phyloP scores from a whole-genome alignment of 2,888 invertebrate genomes.

The Exocentrus adspersus region DNA sequence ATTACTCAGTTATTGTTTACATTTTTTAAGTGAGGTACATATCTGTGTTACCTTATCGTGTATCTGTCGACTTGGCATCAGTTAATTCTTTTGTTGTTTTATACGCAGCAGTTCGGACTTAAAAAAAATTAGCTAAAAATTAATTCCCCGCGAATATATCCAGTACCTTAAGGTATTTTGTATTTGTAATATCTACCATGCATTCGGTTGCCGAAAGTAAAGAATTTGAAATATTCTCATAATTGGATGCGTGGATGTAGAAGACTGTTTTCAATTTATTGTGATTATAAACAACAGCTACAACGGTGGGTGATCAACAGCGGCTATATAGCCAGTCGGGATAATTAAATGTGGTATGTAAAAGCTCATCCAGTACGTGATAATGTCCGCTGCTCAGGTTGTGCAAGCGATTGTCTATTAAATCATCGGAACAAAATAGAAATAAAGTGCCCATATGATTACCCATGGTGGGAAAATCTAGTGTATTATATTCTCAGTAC shows the following conservation, averaged over 20 bases:
- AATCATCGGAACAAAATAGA: conserved; percentile 60
- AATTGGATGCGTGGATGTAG: conserved; percentile 30
- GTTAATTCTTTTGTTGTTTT: too few species aligned
- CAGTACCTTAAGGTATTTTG: conserved; percentile 1
- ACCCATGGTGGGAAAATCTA: conserved; percentile 63
- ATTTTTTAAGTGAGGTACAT: too few species aligned
- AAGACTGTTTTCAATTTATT: conserved; percentile 34
- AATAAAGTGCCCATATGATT: conserved; percentile 58
- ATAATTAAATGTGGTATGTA: conserved; percentile 55
- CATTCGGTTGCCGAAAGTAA: conserved; percentile 16
- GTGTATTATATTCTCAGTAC: conserved; percentile 61
- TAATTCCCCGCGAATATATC: too few species aligned
- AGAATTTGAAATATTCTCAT: conserved; percentile 27
- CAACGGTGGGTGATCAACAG: conserved; percentile 42
- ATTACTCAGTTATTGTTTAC: too few species aligned
- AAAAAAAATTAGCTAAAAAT: too few species aligned
- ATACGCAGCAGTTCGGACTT: too few species aligned
- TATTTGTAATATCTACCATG: conserved; percentile 14
- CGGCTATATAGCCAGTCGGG: conserved; percentile 40
- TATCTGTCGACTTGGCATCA: too few species aligned
- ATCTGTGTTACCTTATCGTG: too few species aligned
- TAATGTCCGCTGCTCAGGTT: conserved; percentile 55
- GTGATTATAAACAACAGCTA: conserved; percentile 36
- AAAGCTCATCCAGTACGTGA: conserved; percentile 54
- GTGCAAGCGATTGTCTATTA: conserved; percentile 61